These are phyloP conservation scores for Oriolus oriolus DNA, from an alignment of 2,113 vertebrate species.

Conservation along the genomic window DNA sequence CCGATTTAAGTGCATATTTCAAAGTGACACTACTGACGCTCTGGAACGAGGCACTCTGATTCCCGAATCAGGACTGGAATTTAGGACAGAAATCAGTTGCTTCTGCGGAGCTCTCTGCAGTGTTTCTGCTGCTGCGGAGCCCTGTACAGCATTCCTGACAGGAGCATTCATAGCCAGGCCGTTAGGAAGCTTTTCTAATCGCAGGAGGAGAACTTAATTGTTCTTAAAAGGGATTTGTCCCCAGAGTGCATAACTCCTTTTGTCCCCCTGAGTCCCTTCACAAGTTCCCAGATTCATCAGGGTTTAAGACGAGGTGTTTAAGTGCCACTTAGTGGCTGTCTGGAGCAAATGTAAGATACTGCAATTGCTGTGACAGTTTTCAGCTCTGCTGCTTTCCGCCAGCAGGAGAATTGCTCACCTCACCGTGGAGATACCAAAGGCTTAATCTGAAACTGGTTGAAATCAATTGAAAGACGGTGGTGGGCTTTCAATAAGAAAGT, in stretches of 20 bases:
- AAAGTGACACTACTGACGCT: background rate
- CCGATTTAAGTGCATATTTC: background rate
- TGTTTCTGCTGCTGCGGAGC: background rate
- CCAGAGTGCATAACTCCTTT: background rate
- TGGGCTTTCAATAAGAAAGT: background rate
- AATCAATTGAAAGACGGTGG: background rate
- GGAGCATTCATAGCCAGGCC: background rate
- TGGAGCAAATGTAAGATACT: background rate
- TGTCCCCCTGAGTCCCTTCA: rapidly evolving
- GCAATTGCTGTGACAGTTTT: background rate
- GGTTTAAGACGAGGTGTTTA: background rate
- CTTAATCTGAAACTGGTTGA: background rate
- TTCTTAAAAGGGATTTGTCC: background rate
- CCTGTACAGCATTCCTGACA: background rate
- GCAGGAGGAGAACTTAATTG: background rate
- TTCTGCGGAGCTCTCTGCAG: background rate
- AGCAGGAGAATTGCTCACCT: background rate
- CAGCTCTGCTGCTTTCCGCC: background rate
- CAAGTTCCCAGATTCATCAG: background rate
- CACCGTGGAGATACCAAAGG: background rate
- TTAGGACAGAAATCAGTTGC: background rate
- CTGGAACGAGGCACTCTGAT: background rate
- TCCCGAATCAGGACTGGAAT: background rate
- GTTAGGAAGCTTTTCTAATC: background rate
- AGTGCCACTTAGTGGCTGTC: slow-evolving; percentile 38